These are phyloP conservation scores for Tringa solitaria DNA, from an alignment of 2,113 vertebrate species.

Conservation along the genomic window DNA sequence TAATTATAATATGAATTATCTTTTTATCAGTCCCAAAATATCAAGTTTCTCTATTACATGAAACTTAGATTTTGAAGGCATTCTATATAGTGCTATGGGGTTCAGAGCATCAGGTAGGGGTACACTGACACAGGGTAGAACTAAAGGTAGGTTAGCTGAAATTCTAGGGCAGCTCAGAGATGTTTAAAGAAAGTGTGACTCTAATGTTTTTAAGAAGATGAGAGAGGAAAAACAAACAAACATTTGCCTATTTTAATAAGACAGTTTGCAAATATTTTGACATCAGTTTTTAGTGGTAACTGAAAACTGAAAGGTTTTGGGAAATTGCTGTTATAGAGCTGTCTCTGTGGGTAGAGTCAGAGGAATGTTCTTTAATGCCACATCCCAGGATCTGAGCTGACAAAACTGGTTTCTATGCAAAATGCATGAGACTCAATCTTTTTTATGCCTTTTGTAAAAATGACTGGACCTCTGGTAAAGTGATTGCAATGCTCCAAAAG, in stretches of 20 bases:
- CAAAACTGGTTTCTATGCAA: conserved; percentile 1
- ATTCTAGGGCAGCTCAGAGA: not conserved
- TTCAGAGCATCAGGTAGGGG: not conserved
- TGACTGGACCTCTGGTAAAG: not conserved
- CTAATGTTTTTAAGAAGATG: not conserved
- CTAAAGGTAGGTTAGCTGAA: not conserved
- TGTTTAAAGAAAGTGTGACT: not conserved
- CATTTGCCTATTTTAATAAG: not conserved
- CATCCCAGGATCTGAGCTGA: not conserved
- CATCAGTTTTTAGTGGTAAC: not conserved
- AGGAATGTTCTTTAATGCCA: not conserved
- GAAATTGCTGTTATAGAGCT: not conserved
- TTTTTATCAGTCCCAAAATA: not conserved
- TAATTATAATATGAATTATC: not conserved
- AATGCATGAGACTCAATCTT: not conserved
- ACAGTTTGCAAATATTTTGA: conserved; percentile 11
- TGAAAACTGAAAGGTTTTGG: conserved; percentile 4
- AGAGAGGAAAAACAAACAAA: conserved; percentile 4
- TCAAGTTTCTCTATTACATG: not conserved
- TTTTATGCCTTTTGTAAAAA: not conserved
- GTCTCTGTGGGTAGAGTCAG: not conserved
- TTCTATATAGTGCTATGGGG: not conserved
- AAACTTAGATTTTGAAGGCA: not conserved
- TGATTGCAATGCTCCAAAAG: not conserved
- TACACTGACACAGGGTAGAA: not conserved